Percentiles rank a stretch among this genome's conserved stretches.
Evolutionary conservation across 2,797 vertebrate genomes (phyloP).

Genomic region (Natrix natrix): DNA sequence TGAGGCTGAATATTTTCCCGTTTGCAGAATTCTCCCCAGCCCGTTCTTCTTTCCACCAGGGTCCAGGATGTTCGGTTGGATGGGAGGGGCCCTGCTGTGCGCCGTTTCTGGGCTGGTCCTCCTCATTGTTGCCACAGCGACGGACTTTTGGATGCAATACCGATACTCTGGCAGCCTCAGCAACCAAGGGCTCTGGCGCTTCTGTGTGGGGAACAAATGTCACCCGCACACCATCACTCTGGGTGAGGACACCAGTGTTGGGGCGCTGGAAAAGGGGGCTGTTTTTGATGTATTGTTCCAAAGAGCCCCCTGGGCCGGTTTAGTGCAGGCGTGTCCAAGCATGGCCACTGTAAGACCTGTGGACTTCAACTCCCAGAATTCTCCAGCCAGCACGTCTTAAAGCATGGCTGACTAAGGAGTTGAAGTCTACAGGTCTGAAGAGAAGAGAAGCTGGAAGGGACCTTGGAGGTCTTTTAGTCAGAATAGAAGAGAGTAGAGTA

Average conservation of each 20-base stretch:
- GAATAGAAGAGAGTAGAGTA: too few relatives aligned
- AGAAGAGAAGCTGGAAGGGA: too few relatives aligned
- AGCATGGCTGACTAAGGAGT: not conserved
- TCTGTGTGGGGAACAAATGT: slow-evolving; percentile 83
- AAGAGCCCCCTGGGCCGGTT: not conserved
- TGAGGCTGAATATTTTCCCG: not conserved
- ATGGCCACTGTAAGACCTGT: not conserved
- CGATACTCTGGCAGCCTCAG: slow-evolving; percentile 76
- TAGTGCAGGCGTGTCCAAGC: not conserved
- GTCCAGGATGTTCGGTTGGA: slow-evolving; percentile 69
- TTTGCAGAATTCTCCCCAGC: not conserved
- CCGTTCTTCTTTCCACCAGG: not conserved
- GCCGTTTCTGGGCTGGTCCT: slow-evolving; percentile 79
- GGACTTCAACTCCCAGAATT: not conserved
- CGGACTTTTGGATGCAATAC: slow-evolving; percentile 85
- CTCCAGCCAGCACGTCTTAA: not conserved
- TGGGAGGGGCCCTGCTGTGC: slow-evolving; percentile 79
- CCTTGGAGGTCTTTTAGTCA: too few relatives aligned
- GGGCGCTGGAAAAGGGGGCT: too few relatives aligned
- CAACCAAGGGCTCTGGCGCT: slow-evolving; percentile 84
- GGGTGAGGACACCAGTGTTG: slow-evolving; percentile 66
- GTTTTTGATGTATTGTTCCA: not conserved
- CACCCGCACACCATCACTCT: slow-evolving; percentile 78
- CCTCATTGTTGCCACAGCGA: slow-evolving; percentile 81
- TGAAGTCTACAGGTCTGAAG: not conserved